A percentile compares a stretch with the other conserved stretches of the same genome.
phyloP scores from a whole-genome alignment of 2,797 vertebrate genomes.

The Phrynocephalus forsythii region DNA sequence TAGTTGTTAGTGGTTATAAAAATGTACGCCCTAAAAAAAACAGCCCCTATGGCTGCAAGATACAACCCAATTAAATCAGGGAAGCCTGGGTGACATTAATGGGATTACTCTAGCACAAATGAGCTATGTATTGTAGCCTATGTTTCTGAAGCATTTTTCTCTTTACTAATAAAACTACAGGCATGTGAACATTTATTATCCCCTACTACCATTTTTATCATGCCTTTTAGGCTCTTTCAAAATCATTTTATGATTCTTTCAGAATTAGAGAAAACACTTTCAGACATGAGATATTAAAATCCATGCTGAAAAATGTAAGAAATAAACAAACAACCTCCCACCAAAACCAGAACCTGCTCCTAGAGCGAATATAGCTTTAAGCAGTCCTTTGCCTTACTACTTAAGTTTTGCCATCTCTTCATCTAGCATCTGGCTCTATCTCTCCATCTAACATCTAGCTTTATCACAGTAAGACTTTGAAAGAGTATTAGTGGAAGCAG shows the following conservation, averaged over 20 bases:
- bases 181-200: not conserved
- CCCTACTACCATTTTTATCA: not conserved
- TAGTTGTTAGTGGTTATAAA: not conserved
- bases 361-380: not conserved
- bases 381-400: not conserved
- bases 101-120: not conserved
- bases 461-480: not conserved
- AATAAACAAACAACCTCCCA: not conserved
- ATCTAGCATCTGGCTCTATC: not conserved
- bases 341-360: too few species aligned
- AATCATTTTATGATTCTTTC: not conserved
- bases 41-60: not conserved
- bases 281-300: not conserved
- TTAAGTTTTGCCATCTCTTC: not conserved
- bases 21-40: not conserved
- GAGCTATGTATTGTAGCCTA: not conserved
- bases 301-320: not conserved
- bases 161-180: not conserved
- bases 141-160: not conserved
- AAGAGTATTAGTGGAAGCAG: not conserved
- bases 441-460: not conserved
- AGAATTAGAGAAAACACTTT: not conserved
- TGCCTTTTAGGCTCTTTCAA: not conserved
- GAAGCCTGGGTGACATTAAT: slow-evolving; percentile 2
- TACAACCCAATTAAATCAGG: not conserved